Conservation (phyloP, 2,888 invertebrate species). For the Lamellibrachia satsuma region DNA sequence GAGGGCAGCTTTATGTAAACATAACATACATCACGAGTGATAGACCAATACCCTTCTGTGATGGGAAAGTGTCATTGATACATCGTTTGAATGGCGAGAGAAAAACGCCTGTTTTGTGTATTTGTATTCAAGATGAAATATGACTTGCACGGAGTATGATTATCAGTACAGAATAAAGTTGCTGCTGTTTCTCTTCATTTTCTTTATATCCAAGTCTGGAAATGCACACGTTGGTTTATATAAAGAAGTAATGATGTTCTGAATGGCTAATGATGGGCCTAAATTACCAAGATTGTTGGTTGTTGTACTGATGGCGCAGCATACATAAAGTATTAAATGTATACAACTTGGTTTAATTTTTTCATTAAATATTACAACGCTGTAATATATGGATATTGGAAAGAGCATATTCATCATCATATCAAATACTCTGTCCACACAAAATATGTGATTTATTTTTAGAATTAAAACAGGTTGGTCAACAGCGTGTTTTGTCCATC, state of each 20-base stretch:
- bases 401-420: background rate
- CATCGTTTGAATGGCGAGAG: background rate
- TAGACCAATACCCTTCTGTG: background rate
- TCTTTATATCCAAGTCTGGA: background rate
- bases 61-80: background rate
- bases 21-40: background rate
- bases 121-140: background rate
- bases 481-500: no score
- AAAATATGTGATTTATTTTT: background rate
- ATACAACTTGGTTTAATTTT: background rate
- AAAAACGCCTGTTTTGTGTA: background rate
- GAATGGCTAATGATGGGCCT: background rate
- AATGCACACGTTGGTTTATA: background rate
- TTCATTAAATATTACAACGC: background rate
- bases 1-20: background rate
- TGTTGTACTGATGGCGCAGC: background rate
- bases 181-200: background rate
- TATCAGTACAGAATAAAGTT: background rate
- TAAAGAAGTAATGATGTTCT: background rate
- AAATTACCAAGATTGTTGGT: background rate
- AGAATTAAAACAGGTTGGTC: background rate
- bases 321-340: slow-evolving; percentile 1
- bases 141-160: background rate
- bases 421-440: background rate
- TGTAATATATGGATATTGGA: background rate